Evolutionary conservation across 2,797 vertebrate genomes (phyloP).

Genomic region (Peromyscus attwateri): DNA sequence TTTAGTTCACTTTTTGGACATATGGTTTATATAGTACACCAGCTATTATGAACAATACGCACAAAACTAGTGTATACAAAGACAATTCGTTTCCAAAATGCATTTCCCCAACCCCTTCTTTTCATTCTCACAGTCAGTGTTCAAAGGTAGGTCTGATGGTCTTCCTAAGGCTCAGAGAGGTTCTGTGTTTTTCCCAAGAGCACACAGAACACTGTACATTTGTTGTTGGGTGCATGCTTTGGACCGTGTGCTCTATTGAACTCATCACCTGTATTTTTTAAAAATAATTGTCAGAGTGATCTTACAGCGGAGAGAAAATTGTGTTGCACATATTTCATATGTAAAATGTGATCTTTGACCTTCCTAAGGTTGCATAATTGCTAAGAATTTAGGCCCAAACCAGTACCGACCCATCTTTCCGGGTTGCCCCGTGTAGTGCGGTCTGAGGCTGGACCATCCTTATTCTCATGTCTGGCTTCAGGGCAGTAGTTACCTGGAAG

Average conservation of each 20-base stretch:
- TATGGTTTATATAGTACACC: conserved; percentile 22
- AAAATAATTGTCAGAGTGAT: conserved; percentile 45
- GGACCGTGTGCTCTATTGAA: background rate
- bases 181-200: background rate
- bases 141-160: background rate
- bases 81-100: conserved; percentile 25
- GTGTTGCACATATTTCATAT: background rate
- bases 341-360: background rate
- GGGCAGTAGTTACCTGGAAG: background rate
- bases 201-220: background rate
- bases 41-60: conserved; percentile 56
- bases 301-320: background rate
- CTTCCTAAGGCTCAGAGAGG: background rate
- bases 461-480: background rate
- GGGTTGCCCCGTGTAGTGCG: background rate
- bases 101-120: background rate
- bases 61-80: conserved; percentile 34
- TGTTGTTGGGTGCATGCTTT: background rate
- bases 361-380: background rate
- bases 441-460: background rate
- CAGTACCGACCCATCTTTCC: background rate
- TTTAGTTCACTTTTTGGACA: background rate
- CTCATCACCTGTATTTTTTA: background rate
- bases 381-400: conserved; percentile 9
- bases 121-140: background rate